phyloP scores from a whole-genome alignment of 2,888 invertebrate species.

The Thymelicus lineola region DNA sequence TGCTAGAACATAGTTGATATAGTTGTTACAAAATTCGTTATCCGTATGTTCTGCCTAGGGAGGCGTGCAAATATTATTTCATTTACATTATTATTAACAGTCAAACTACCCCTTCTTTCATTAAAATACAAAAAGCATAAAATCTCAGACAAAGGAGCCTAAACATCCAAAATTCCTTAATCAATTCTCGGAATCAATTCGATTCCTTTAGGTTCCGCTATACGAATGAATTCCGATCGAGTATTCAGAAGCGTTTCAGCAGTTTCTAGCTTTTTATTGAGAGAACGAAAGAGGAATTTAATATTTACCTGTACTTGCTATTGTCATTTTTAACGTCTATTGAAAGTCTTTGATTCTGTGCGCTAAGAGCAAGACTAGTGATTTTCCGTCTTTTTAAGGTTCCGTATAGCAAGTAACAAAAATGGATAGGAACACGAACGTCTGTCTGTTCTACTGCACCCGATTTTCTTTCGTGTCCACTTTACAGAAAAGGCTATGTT shows the following conservation, averaged over 20 bases:
- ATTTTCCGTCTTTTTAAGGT: no score
- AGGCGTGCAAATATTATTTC: no score
- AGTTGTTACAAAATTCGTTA: no score
- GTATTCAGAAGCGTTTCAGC: conserved; percentile 49
- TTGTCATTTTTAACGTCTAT: conserved; percentile 2
- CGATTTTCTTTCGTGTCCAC: no score
- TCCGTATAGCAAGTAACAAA: no score
- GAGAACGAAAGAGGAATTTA: conserved; percentile 16
- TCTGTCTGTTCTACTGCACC: no score
- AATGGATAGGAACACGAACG: no score
- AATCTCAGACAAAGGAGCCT: conserved; percentile 10
- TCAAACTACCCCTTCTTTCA: no score
- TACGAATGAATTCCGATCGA: conserved; percentile 54
- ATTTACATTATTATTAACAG: no score
- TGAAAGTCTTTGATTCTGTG: not conserved
- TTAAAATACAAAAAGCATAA: not conserved
- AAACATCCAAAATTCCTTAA: conserved; percentile 47
- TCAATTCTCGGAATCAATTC: conserved; percentile 60
- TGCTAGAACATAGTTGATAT: no score
- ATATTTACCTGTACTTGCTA: conserved; percentile 18
- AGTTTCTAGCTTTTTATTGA: conserved; percentile 21
- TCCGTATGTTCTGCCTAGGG: no score
- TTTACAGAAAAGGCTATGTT: no score
- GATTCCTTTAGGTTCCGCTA: conserved; percentile 50
- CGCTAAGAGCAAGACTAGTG: not conserved